These are phyloP conservation scores for Pseudorhombus dupliciocellatus DNA, from an alignment of 2,113 vertebrate genomes.

Conservation along the genomic window DNA sequence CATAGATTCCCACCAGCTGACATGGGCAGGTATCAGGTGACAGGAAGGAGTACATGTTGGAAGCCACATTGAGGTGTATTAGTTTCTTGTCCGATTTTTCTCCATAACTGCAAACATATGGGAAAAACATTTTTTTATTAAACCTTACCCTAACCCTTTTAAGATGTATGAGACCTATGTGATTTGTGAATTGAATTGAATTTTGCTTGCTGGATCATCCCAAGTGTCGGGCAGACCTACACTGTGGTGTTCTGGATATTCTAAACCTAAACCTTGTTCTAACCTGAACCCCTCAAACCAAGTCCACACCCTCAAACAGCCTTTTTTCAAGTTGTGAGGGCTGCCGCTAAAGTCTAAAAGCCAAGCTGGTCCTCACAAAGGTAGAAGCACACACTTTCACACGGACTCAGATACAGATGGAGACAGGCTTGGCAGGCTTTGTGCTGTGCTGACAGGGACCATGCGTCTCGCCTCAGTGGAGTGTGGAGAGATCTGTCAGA, in stretches of 20 bases:
- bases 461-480: slow-evolving; percentile 70
- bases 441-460: slow-evolving; percentile 56
- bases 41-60: background rate
- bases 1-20: slow-evolving; percentile 24
- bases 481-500: slow-evolving; percentile 70
- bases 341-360: background rate
- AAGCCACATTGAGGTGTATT: background rate
- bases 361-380: background rate
- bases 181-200: too few species aligned
- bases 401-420: slow-evolving; percentile 5
- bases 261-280: background rate
- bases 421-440: slow-evolving; percentile 47
- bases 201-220: too few species aligned
- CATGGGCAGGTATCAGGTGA: slow-evolving; percentile 14
- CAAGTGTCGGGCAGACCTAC: too few species aligned
- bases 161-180: too few species aligned
- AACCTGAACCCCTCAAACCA: background rate
- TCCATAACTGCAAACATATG: background rate
- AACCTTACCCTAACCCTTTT: too few species aligned
- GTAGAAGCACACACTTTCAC: slow-evolving; percentile 8
- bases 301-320: background rate
- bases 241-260: too few species aligned
- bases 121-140: too few species aligned
- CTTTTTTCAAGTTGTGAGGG: background rate
- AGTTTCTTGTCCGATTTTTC: background rate